These are phyloP conservation scores for Grammomys surdaster DNA, from an alignment of 2,113 vertebrate genomes.

Conservation along the genomic window DNA sequence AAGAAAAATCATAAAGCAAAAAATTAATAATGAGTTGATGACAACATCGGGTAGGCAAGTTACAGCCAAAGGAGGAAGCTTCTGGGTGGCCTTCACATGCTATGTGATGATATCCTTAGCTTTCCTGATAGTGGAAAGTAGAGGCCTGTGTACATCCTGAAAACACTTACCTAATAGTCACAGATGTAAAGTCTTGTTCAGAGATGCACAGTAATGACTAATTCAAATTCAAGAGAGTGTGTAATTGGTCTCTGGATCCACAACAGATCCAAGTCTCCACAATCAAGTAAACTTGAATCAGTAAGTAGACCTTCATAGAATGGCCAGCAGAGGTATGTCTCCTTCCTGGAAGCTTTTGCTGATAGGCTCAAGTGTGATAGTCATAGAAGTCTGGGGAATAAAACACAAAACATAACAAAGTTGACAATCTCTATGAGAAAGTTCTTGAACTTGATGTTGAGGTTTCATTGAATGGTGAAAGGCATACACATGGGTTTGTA, in stretches of 20 bases:
- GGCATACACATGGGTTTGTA: neutral
- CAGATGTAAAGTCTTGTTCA: neutral
- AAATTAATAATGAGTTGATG: neutral
- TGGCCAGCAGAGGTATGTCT: no score
- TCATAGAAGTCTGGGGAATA: neutral
- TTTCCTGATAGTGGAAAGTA: neutral
- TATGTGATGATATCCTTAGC: neutral
- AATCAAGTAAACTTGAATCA: neutral
- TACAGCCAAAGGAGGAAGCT: neutral
- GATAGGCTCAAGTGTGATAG: neutral
- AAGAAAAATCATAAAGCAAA: neutral
- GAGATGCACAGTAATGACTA: neutral
- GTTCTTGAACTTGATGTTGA: neutral
- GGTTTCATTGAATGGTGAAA: neutral
- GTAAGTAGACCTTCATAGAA: neutral
- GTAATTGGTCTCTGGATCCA: neutral
- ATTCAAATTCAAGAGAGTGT: neutral
- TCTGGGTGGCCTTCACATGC: neutral
- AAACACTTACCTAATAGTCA: neutral
- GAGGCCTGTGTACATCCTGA: neutral
- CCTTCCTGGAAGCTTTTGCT: neutral
- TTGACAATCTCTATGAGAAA: neutral
- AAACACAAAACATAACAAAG: neutral
- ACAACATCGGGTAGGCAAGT: neutral
- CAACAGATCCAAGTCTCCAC: neutral